phyloP scores from a whole-genome alignment of 2,888 invertebrate species.

The Tiliacea aurago region DNA sequence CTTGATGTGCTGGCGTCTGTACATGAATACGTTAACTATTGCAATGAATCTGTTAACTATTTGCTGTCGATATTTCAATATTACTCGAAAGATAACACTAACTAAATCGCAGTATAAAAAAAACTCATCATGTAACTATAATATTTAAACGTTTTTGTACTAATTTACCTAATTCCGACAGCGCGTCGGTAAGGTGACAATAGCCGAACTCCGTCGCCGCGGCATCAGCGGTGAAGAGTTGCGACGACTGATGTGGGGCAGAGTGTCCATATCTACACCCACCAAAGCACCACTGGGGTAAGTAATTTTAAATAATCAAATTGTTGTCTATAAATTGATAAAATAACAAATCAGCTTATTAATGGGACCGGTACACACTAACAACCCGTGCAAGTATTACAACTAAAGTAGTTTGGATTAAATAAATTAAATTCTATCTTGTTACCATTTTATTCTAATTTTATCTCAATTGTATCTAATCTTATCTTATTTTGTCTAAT shows the following conservation, averaged over 20 bases:
- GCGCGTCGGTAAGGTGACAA: constrained; percentile 97
- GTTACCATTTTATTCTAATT: too few species aligned
- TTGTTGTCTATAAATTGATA: background rate
- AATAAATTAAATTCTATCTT: too few species aligned
- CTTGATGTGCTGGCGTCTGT: too few species aligned
- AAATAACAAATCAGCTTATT: background rate
- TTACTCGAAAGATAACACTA: too few species aligned
- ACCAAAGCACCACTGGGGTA: constrained; percentile 90
- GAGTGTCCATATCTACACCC: constrained; percentile 96
- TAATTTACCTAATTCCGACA: constrained; percentile 69
- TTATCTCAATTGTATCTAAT: too few species aligned
- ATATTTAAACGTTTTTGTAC: too few species aligned
- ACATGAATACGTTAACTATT: too few species aligned
- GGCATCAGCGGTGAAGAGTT: constrained; percentile 97
- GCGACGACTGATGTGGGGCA: constrained; percentile 97
- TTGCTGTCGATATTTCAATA: too few species aligned
- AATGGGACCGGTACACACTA: background rate
- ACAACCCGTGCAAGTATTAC: background rate
- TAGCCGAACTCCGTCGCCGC: constrained; percentile 94
- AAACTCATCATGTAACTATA: too few species aligned
- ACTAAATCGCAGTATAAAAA: background rate
- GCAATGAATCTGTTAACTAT: too few species aligned
- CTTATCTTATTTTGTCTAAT: too few species aligned
- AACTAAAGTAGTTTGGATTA: too few species aligned
- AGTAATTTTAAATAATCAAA: background rate